Conservation (phyloP, 2,113 vertebrate genomes). For the Xenotilapia caudafasciata region DNA sequence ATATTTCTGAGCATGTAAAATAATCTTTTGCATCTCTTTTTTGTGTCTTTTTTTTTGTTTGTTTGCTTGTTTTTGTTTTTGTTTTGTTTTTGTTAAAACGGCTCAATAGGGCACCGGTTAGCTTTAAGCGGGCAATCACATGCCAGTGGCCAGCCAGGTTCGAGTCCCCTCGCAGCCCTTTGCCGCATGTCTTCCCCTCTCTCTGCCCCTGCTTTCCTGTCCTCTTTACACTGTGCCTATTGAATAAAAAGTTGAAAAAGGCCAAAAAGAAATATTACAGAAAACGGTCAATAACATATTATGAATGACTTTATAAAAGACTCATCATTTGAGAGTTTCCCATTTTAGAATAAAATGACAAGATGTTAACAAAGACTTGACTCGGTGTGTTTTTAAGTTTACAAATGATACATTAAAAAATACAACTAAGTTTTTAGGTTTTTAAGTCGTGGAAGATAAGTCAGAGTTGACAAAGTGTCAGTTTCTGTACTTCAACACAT, state of each 20-base stretch:
- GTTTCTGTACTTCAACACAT: background rate
- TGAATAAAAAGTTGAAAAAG: background rate
- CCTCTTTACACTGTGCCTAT: background rate
- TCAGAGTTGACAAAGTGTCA: background rate
- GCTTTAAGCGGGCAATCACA: background rate
- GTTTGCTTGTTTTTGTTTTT: background rate
- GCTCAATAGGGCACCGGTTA: background rate
- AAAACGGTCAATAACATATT: background rate
- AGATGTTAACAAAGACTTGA: background rate
- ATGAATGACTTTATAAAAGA: background rate
- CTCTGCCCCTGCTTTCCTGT: background rate
- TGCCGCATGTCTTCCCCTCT: background rate
- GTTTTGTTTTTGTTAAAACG: background rate
- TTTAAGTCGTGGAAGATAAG: background rate
- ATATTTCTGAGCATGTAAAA: background rate
- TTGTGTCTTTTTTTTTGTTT: background rate
- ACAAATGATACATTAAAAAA: background rate
- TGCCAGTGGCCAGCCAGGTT: background rate
- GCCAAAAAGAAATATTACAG: background rate
- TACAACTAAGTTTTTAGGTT: background rate
- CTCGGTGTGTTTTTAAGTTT: background rate
- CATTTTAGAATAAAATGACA: background rate
- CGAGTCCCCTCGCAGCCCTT: background rate
- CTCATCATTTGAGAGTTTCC: background rate
- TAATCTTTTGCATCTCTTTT: background rate